Base-by-base conservation (phyloP, 37 sponge, comb jelly and placozoan species). In the Spongilla lacustris region DNA sequence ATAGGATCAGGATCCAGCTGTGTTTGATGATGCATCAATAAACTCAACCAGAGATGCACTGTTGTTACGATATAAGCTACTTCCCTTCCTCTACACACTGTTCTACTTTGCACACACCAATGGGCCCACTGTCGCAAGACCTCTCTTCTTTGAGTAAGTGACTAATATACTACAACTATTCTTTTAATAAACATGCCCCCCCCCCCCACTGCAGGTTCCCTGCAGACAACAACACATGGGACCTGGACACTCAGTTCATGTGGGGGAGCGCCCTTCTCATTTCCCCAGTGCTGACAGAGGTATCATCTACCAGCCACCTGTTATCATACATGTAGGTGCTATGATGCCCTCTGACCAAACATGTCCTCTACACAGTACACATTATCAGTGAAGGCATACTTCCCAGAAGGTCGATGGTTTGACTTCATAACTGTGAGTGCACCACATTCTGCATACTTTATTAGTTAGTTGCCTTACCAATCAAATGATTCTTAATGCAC, bases 41-140 rank as follows among this genome's bases (percentile, higher is more conserved):
- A 25, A 30, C 5, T 27, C 82, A 4, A 89, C 71, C 31, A 50
- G 92, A 25, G 41, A 82, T 0, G 89, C 81, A 2, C 84, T 91
- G 0, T 19, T 35, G 12, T 24, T 86, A 10, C 83, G 96, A 27
- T 93, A 93, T 73, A 28, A 37, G n/a, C 86, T 96, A 26, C 90
- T 93, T 2, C 96, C 96, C n/a, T 96, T 81, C 71, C 86, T 90
- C 75, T 96, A 96, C 87, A 96, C 96, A 23, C 85, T 93, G 30
- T 96, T 96, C 89, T 86, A 93, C 78, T 67, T 68, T 22, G 89
- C 96, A 13, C 94, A 93, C 86, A 28, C 34, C 21, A 82, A 80
- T 36, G 92, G 94, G 26, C 27, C 80, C 37, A 93, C 92, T 37
- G 94, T 96, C 2, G 85, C 85, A 1, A 82, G 94, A 36, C 92